Evolutionary conservation across 2,113 vertebrate genomes (phyloP).

Genomic region (Aspiorhynchus laticeps): DNA sequence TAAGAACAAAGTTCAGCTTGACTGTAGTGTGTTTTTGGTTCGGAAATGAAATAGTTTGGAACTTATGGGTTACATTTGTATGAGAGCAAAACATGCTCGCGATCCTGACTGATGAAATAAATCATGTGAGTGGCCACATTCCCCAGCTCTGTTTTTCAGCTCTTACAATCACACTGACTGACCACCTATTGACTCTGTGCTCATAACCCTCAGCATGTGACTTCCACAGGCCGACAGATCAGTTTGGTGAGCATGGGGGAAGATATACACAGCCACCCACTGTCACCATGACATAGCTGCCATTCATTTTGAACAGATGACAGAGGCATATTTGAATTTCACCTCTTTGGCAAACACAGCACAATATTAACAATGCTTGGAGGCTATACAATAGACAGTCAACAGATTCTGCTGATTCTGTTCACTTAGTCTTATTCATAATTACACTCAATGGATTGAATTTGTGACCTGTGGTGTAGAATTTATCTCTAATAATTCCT

Average conservation of each 20-base stretch:
- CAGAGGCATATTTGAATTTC: not conserved
- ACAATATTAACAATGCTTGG: conserved; percentile 1
- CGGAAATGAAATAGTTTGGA: not conserved
- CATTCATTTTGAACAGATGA: conserved; percentile 19
- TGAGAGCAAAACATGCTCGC: not conserved
- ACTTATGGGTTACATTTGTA: conserved; percentile 2
- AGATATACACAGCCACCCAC: not conserved
- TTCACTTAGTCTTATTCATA: not conserved
- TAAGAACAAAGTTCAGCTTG: not conserved
- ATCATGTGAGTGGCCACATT: conserved; percentile 68
- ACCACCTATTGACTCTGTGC: conserved; percentile 22
- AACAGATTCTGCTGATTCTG: conserved; percentile 17
- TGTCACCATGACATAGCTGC: conserved; percentile 15
- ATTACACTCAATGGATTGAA: conserved; percentile 10
- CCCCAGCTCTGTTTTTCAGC: conserved; percentile 59
- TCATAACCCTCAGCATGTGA: conserved; percentile 50
- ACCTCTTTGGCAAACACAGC: conserved; percentile 27
- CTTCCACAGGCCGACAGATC: conserved; percentile 29
- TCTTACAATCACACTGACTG: conserved; percentile 49
- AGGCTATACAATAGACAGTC: conserved; percentile 20
- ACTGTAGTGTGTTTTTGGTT: not conserved
- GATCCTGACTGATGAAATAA: conserved; percentile 25
- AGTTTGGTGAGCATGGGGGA: not conserved
- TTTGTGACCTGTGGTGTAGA: conserved; percentile 17
- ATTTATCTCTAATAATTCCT: not conserved